phyloP scores from a whole-genome alignment of 2,888 invertebrate genomes.

The Augiades crinisus region DNA sequence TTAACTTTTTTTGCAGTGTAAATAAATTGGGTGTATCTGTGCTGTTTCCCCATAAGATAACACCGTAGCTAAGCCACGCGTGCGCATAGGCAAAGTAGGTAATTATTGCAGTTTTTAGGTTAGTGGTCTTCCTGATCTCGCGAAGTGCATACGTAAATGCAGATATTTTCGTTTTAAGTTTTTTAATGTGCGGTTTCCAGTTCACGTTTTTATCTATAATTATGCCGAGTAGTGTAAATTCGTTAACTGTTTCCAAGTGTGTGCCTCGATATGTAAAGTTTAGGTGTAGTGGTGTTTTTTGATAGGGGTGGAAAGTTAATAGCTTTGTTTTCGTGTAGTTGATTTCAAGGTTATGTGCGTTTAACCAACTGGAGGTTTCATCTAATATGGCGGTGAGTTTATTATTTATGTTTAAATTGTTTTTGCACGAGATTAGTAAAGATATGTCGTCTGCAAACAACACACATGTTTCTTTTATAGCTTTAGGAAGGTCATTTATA shows the following conservation, averaged over 20 bases:
- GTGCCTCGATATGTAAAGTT: background rate
- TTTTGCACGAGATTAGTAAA: background rate
- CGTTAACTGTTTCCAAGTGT: background rate
- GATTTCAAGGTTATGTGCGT: background rate
- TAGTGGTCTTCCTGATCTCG: background rate
- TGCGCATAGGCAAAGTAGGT: conserved; percentile 3
- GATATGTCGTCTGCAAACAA: conserved; percentile 5
- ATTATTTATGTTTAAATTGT: background rate
- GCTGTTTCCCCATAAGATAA: background rate
- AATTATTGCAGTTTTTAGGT: background rate
- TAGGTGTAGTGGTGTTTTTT: background rate
- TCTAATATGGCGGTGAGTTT: background rate
- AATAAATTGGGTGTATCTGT: background rate
- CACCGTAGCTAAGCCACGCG: background rate
- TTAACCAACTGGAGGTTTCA: background rate
- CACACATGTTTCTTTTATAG: too few species aligned
- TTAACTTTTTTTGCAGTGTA: background rate
- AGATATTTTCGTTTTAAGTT: background rate
- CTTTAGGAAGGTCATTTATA: background rate
- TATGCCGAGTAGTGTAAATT: background rate
- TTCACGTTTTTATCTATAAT: background rate
- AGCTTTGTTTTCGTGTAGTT: conserved; percentile 5
- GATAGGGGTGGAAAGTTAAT: background rate
- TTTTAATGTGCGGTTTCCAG: background rate
- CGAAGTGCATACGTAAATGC: conserved; percentile 1